Base-by-base conservation (phyloP, 1,140 invertebrate genomes). In the Listronotus oregonensis region DNA sequence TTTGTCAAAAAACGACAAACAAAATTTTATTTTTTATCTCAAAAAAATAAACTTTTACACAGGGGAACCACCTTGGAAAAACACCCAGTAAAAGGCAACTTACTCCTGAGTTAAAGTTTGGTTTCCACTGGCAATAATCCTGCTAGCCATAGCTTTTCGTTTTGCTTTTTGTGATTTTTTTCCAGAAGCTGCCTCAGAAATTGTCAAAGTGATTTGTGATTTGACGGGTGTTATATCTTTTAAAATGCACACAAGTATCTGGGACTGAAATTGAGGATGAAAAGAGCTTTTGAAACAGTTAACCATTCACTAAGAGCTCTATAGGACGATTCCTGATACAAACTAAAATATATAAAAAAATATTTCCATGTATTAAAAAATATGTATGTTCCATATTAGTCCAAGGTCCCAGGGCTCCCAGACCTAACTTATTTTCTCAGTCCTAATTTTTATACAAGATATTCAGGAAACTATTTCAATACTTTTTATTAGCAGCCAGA, bases 131-230 rank as follows among this genome's bases (percentile, higher is more conserved):
- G 52, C 18, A 31, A 70, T 67, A n/a, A 70, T 70, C 40, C 46
- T 52, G 14, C 64, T 57, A 47, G 55, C 32, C 44, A 69, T 62
- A 15, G 64, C 63, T 32, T 64, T 71, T 21, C 57, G 27, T 50
- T 70, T 71, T 9, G 64, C 68, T 64, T 67, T n/a, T 71, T 59
- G 47, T 7, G 59, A 64, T 50, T 71, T 71, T 54, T 69, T 61
- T 14, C 57, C 47, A 49, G 47, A 37, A 6, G 12, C n/a, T 11
- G 17, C 27, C 3, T 62, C 58, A 31, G 65, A 57, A 17, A 67
- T 62, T 17, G 51, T 67, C 37, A 70, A 43, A 4, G 64, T 50
- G 12, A 67, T 47, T 32, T 54, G 47, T 27, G 37, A 11, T 56
- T 63, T 64, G 9, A 64, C 32, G 14, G 68, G 70, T 14, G 50